Evolutionary conservation across 2,113 vertebrate species (phyloP), one percentile per base, ranked within the genome.

Genomic region (Coturnix japonica): DNA sequence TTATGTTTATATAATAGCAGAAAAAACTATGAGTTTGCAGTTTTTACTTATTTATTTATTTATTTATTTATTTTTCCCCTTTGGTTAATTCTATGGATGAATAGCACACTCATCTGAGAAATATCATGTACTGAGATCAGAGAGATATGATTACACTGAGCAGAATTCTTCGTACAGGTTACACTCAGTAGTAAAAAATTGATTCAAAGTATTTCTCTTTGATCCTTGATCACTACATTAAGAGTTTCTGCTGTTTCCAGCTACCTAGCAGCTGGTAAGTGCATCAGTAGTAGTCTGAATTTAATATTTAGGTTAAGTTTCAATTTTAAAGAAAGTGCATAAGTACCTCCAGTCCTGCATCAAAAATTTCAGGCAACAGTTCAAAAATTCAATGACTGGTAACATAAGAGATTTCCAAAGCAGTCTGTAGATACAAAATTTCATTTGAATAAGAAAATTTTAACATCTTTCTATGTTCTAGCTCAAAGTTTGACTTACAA

Each of bases 401-500:
- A 6, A 21, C 83, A 46, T 46, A 37, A 37, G 54, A 73, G 56
- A 80, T 73, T 90, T 93, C 22, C 43, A 65, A 67, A 31, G 39
- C 25, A 73, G 39, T 37, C 33, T 31, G 6, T 35, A 15, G 26
- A 37, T 60, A 66, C 4, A 54, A 47, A 1, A 73, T 94, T 80
- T 87, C n/a, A 56, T 91, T 85, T 88, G 28, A 49, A 72, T 88
- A 70, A 61, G 84, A 86, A 95, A 81, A 20, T 11, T 56, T 19
- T 22, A 59, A 41, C 3, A 39, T 35, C 37, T 73, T 76, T 76
- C 47, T 53, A 43, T 10, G 43, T 77, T 60, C 30, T 63, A 74
- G 9, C 25, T 71, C 21, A 59, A 2, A 59, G 54, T 20, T 60
- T 72, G 63, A 17, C 21, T 72, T 95, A 20, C 2, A 86, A 43